Evolutionary conservation across 2,888 invertebrate genomes (phyloP).

Genomic region (Eristalinus sepulchralis): DNA sequence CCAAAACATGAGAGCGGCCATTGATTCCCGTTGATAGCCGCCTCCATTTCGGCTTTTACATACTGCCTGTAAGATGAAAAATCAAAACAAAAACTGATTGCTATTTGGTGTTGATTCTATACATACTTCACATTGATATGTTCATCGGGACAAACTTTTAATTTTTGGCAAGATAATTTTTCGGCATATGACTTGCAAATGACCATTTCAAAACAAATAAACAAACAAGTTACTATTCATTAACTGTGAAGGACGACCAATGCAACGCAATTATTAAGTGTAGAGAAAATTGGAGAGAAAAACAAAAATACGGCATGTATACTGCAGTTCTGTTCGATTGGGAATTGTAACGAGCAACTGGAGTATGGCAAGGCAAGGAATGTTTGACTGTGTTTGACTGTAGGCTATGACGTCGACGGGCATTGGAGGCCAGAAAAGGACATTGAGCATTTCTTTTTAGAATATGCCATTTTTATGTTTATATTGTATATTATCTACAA

Average conservation of each 20-base stretch:
- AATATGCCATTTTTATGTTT: too few species aligned
- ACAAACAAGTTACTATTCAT: background rate
- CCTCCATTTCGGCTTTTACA: constrained; percentile 83
- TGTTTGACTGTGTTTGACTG: background rate
- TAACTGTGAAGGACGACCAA: background rate
- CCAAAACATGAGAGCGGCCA: constrained; percentile 91
- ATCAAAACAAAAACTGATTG: background rate
- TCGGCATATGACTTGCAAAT: constrained; percentile 78
- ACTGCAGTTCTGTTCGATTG: background rate
- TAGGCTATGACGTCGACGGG: too few species aligned
- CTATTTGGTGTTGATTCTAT: background rate
- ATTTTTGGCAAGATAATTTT: constrained; percentile 77
- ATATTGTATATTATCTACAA: too few species aligned
- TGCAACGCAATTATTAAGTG: background rate
- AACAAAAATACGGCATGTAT: background rate
- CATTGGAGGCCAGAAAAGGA: too few species aligned
- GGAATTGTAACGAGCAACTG: background rate
- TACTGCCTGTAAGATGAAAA: constrained; percentile 73
- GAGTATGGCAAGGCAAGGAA: background rate
- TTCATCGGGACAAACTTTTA: constrained; percentile 78
- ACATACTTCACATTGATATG: constrained; percentile 79
- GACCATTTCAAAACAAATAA: constrained; percentile 74
- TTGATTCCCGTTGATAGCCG: constrained; percentile 86
- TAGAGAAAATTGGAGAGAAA: background rate
- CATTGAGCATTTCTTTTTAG: too few species aligned